Evolutionary conservation across 2,888 invertebrate genomes (phyloP).

Genomic region (Nephrocerus scutellatus): DNA sequence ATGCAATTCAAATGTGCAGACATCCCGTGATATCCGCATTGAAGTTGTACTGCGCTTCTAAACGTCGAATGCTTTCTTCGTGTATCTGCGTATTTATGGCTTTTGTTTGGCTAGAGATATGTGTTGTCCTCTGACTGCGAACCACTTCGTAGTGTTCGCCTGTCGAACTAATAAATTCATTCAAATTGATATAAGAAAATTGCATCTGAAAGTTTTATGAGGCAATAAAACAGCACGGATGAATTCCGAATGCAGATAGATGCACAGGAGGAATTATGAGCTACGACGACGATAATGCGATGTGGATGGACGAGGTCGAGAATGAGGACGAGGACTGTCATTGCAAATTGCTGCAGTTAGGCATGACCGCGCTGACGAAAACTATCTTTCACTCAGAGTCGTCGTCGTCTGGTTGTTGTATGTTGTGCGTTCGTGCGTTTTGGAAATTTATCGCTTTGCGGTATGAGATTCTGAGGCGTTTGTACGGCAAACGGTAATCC

Average conservation of each 20-base stretch:
- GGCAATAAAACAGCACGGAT: constrained; percentile 26
- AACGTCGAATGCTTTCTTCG: too few relatives aligned
- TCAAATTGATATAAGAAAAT: constrained; percentile 30
- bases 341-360: neutral
- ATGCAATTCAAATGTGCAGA: too few relatives aligned
- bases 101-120: too few relatives aligned
- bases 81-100: too few relatives aligned
- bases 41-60: too few relatives aligned
- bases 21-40: too few relatives aligned
- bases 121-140: too few relatives aligned
- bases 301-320: too few relatives aligned
- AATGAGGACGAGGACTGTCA: constrained; percentile 3
- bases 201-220: constrained; percentile 37
- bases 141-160: too few relatives aligned
- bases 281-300: too few relatives aligned
- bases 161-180: constrained; percentile 30
- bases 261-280: constrained; percentile 33
- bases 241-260: constrained; percentile 7
- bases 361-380: neutral
- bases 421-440: neutral
- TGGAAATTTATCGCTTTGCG: neutral
- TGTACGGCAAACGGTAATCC: constrained; percentile 3
- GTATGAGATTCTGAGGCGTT: neutral
- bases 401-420: neutral
- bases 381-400: neutral